phyloP scores from a whole-genome alignment of 2,888 invertebrate genomes.

The Cosmorhoe ocellata region DNA sequence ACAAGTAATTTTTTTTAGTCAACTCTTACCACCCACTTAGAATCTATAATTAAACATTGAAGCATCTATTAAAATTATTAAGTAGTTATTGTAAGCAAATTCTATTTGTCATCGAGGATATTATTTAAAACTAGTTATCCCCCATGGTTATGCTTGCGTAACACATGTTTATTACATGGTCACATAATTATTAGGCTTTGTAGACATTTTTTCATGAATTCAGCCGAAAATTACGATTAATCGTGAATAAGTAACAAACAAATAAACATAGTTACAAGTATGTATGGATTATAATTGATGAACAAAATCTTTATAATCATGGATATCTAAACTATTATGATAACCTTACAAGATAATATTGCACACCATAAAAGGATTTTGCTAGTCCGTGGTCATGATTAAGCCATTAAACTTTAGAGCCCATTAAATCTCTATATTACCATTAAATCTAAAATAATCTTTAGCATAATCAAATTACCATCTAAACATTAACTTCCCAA shows the following conservation, averaged over 20 bases:
- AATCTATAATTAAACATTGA: slow-evolving; percentile 39
- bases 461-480: slow-evolving; percentile 19
- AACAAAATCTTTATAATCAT: too few species aligned
- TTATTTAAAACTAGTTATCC: slow-evolving; percentile 25
- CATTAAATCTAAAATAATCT: slow-evolving; percentile 15
- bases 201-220: too few species aligned
- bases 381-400: slow-evolving; percentile 8
- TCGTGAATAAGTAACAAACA: too few species aligned
- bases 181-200: too few species aligned
- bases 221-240: too few species aligned
- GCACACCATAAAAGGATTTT: slow-evolving; percentile 2
- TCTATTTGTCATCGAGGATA: slow-evolving; percentile 25
- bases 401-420: slow-evolving; percentile 13
- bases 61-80: slow-evolving; percentile 19
- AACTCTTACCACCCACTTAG: slow-evolving; percentile 28
- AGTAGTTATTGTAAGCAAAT: slow-evolving; percentile 43
- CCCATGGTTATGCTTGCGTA: neutral
- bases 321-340: neutral
- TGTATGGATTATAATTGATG: too few species aligned
- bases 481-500: slow-evolving; percentile 28
- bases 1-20: too few species aligned
- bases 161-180: too few species aligned
- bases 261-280: too few species aligned
- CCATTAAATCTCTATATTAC: slow-evolving; percentile 5
- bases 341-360: slow-evolving; percentile 7